These are phyloP conservation scores for Drosophila navojoa DNA, from an alignment of 1,140 invertebrate species.

Conservation along the genomic window DNA sequence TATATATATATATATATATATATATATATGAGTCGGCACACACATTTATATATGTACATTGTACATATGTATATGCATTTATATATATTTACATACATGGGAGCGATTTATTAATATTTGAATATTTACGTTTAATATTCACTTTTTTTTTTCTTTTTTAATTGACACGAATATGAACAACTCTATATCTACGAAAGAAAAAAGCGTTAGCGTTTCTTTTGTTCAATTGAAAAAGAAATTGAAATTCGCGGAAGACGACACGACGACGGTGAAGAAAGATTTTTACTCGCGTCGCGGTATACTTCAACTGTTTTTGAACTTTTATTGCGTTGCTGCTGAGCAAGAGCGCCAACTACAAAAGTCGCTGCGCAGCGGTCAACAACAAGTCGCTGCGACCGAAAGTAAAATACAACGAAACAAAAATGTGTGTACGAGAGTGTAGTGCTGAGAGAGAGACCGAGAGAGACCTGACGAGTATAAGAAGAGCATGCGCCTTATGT, in stretches of 20 bases:
- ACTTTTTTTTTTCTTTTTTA: conserved; percentile 22
- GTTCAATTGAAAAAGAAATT: conserved; percentile 57
- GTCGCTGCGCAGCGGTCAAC: conserved; percentile 42
- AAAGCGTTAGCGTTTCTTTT: conserved; percentile 45
- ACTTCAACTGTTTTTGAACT: conserved; percentile 82
- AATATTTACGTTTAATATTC: conserved; percentile 24
- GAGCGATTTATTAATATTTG: conserved; percentile 30
- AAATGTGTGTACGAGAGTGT: conserved; percentile 54
- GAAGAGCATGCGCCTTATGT: conserved; percentile 21
- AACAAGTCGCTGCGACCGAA: conserved; percentile 39
- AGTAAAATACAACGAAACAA: conserved; percentile 37
- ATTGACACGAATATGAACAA: conserved; percentile 33
- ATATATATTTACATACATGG: conserved; percentile 23
- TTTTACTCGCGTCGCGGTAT: conserved; percentile 81
- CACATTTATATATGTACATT: conserved; percentile 26
- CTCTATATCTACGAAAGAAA: conserved; percentile 44
- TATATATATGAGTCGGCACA: conserved; percentile 25
- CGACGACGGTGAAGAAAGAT: conserved; percentile 77
- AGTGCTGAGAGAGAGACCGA: conserved; percentile 37
- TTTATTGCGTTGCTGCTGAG: conserved; percentile 77
- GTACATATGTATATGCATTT: conserved; percentile 12
- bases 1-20: conserved; percentile 11
- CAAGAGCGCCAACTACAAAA: conserved; percentile 74
- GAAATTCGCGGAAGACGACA: conserved; percentile 76
- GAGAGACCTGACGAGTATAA: conserved; percentile 28